These are phyloP conservation scores for Spodoptera exigua DNA, from an alignment of 2,888 invertebrate genomes.

Conservation along the genomic window DNA sequence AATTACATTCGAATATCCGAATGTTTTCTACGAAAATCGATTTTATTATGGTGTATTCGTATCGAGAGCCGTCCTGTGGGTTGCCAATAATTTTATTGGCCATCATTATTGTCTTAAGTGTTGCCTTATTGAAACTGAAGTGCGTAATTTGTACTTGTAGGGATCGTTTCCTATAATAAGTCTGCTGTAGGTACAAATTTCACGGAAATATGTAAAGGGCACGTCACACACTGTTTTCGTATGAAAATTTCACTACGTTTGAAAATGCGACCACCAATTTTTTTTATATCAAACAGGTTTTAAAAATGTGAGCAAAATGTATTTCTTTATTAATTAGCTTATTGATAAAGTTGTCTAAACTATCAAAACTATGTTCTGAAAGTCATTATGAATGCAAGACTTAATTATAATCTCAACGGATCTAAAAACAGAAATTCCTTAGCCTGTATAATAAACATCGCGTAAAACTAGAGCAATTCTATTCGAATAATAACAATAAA, in stretches of 20 bases:
- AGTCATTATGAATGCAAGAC: too few species aligned
- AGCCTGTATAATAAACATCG: too few species aligned
- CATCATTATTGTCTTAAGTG: constrained; percentile 50
- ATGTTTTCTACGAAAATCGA: constrained; percentile 52
- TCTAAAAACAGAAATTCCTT: too few species aligned
- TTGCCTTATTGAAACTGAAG: constrained; percentile 57
- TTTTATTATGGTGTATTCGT: constrained; percentile 31
- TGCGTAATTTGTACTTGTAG: constrained; percentile 44
- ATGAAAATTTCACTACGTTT: too few species aligned
- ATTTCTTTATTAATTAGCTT: too few species aligned
- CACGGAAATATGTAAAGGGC: constrained; percentile 22
- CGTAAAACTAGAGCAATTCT: not conserved
- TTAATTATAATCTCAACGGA: too few species aligned
- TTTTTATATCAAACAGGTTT: too few species aligned
- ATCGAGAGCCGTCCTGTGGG: constrained; percentile 34
- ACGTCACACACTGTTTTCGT: not conserved
- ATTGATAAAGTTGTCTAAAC: too few species aligned
- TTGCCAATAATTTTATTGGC: constrained; percentile 54
- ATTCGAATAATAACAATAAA: constrained; percentile 13
- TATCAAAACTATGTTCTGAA: too few species aligned
- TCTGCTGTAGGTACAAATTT: constrained; percentile 29
- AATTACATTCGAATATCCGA: constrained; percentile 41
- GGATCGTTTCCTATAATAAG: constrained; percentile 31
- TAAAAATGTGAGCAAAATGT: too few species aligned
- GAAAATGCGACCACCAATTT: too few species aligned